Base-by-base conservation (phyloP, 2,888 invertebrate genomes). In the Melanotus villosus region DNA sequence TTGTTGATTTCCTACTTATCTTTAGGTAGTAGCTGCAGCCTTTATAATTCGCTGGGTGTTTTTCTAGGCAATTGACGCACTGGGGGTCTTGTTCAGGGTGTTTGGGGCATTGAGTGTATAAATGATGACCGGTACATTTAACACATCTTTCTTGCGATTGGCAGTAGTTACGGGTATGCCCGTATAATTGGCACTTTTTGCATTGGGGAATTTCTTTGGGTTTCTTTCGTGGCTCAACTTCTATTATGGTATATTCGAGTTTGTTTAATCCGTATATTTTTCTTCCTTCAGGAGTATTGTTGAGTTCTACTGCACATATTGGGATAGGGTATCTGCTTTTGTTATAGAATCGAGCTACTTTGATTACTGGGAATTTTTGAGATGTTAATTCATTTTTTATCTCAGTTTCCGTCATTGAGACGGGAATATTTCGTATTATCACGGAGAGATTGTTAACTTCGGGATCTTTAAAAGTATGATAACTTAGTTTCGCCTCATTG, bases 71-170 rank as follows among this genome's bases (percentile, higher is more conserved):
- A n/a, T n/a, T n/a, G n/a, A n/a, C n/a, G n/a, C n/a, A n/a, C 19
- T 43, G 43, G 7, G 43, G 43, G 10, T 43, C 43, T 18, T 43
- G 16, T 18, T 10, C 43, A 6, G 43, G 43, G 16, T 10, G 43
- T 43, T 43, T 43, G 4, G 43, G 43, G 43, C 43, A 43, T 43
- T 43, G 43, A 43, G 43, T 43, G 43, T 43, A 43, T 19, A 43
- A 43, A 19, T 43, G 43, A 43, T 43, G 43, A 10, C 43, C 43
- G 16, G 43, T 43, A 10, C 43, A 43, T 5, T 43, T 43, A 7
- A 43, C 43, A 43, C 43, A 43, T 19, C 43, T 3, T 10, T 43
- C 43, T 43, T 43, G 43, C 18, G 43, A 43, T 43, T 43, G 5
- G 19, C 43, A 43, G 43, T 43, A 43, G 43, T 43, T 43, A 16